These are phyloP conservation scores for Gambelia wislizenii DNA, from an alignment of 2,797 vertebrate genomes.

Conservation along the genomic window DNA sequence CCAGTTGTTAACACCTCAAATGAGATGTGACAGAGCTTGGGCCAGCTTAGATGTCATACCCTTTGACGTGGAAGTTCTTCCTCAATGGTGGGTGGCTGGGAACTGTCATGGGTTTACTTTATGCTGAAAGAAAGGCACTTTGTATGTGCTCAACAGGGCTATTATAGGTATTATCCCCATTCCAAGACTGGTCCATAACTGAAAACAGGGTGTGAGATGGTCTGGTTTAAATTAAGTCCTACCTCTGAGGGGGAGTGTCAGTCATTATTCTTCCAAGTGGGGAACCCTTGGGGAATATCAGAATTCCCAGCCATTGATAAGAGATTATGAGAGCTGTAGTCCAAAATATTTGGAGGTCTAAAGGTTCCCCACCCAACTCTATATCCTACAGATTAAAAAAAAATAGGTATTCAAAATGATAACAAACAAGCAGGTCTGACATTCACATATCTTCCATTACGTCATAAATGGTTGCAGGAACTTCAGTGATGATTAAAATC, in stretches of 20 bases:
- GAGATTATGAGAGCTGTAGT: neutral
- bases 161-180: neutral
- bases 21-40: neutral
- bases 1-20: neutral
- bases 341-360: neutral
- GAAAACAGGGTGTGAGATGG: neutral
- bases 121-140: neutral
- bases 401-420: neutral
- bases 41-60: neutral
- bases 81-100: neutral
- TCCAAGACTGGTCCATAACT: neutral
- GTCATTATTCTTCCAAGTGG: neutral
- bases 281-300: neutral
- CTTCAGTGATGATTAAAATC: neutral
- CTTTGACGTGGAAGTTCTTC: neutral
- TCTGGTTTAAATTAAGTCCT: neutral
- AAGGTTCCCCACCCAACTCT: neutral
- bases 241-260: neutral
- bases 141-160: too few species aligned
- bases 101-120: neutral
- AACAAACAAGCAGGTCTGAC: neutral
- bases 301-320: neutral
- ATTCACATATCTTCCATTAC: neutral
- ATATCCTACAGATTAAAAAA: neutral
- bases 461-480: neutral